These are phyloP conservation scores for Drosophila elegans DNA, from an alignment of 1,140 invertebrate genomes.

Conservation along the genomic window DNA sequence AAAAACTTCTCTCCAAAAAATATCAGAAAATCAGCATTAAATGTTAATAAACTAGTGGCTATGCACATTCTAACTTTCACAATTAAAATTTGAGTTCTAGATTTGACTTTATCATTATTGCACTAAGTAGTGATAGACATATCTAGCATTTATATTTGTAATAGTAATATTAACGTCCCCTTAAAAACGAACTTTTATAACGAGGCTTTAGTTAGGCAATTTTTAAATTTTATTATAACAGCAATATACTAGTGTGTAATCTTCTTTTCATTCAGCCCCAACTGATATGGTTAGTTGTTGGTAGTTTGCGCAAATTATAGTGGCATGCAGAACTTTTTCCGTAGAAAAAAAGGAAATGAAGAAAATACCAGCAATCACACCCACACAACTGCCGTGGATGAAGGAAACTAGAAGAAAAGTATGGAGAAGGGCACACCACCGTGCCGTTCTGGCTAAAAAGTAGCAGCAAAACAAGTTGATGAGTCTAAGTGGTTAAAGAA, in stretches of 20 bases:
- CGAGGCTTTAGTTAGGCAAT: not conserved
- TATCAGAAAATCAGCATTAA: too few relatives aligned
- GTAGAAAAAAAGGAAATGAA: constrained; percentile 14
- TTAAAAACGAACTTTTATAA: too few relatives aligned
- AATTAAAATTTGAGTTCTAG: too few relatives aligned
- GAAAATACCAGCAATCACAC: constrained; percentile 52
- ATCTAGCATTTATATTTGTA: too few relatives aligned
- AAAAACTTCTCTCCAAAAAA: too few relatives aligned
- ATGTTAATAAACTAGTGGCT: too few relatives aligned
- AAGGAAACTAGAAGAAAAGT: constrained; percentile 14
- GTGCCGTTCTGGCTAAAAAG: constrained; percentile 30
- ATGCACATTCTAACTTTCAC: too few relatives aligned
- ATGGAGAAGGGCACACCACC: not conserved
- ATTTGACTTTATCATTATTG: too few relatives aligned
- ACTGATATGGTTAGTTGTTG: constrained; percentile 28
- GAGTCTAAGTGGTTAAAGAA: constrained; percentile 67
- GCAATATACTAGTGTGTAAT: not conserved
- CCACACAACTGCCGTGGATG: constrained; percentile 19
- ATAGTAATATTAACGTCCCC: too few relatives aligned
- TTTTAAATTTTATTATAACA: not conserved
- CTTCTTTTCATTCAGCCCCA: constrained; percentile 1
- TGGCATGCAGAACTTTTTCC: constrained; percentile 56
- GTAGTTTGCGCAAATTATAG: constrained; percentile 58
- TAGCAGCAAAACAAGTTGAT: constrained; percentile 63
- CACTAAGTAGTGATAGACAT: too few relatives aligned